Conservation (phyloP, 2,113 vertebrate species). For the Chascanopsetta lugubris region DNA sequence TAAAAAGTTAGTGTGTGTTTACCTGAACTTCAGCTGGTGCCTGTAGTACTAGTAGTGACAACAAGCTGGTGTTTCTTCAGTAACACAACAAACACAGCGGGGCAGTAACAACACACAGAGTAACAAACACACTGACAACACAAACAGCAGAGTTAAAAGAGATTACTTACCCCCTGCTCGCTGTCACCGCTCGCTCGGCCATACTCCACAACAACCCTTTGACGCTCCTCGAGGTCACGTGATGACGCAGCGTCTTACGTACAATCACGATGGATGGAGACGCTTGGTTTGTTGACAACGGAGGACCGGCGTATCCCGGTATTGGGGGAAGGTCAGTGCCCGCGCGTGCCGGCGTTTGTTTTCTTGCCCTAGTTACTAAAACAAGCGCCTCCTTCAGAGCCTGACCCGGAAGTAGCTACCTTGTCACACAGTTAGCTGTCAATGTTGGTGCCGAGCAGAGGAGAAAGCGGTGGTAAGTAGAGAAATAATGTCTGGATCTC, state of each 20-base stretch:
- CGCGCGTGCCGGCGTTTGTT: neutral
- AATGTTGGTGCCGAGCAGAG: neutral
- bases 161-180: slow-evolving; percentile 57
- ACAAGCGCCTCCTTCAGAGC: slow-evolving; percentile 11
- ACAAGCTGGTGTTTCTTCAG: neutral
- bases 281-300: slow-evolving; percentile 5
- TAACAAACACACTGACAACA: too few species aligned
- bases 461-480: slow-evolving; percentile 38
- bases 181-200: slow-evolving; percentile 58
- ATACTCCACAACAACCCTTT: slow-evolving; percentile 37
- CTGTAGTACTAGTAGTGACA: too few species aligned
- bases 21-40: neutral
- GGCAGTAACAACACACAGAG: too few species aligned
- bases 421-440: too few species aligned
- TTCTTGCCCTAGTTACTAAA: neutral
- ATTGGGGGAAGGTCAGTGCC: neutral
- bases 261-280: fast-evolving
- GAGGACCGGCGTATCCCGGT: too few species aligned
- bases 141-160: too few species aligned
- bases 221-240: slow-evolving; percentile 12
- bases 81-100: too few species aligned
- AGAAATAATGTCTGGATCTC: neutral
- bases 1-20: neutral
- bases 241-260: neutral
- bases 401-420: slow-evolving; percentile 42